Conservation (phyloP, 2,797 vertebrate species). For the Serranus cabrilla region DNA sequence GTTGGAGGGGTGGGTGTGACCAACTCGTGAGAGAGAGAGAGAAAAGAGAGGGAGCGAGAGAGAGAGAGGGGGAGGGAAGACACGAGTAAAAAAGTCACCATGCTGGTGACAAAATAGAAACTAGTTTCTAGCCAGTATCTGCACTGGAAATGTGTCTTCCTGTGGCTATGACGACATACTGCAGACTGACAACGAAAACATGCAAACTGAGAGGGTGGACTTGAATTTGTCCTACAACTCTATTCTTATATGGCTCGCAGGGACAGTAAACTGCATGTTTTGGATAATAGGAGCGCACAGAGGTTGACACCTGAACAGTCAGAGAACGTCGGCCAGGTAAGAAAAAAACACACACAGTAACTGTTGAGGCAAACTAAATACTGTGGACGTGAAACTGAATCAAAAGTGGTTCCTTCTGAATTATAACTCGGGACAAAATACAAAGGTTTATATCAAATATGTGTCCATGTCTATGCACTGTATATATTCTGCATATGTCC, state of each 20-base stretch:
- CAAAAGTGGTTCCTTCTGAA: background rate
- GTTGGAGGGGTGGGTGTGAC: constrained; percentile 57
- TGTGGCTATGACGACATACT: background rate
- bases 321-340: constrained; percentile 26
- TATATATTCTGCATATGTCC: background rate
- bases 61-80: background rate
- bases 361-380: background rate
- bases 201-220: constrained; percentile 2
- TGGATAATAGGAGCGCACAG: constrained; percentile 4
- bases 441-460: background rate
- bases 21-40: constrained; percentile 15
- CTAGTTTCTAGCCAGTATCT: background rate
- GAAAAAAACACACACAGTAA: background rate
- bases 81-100: background rate
- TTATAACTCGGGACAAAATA: background rate
- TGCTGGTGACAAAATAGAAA: constrained; percentile 7
- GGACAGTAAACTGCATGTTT: background rate
- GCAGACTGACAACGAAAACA: constrained; percentile 1
- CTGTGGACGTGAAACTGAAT: background rate
- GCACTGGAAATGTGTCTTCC: background rate
- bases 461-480: background rate
- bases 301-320: constrained; percentile 25
- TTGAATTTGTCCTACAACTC: background rate
- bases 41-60: constrained; percentile 7
- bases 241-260: background rate